phyloP scores from a whole-genome alignment of 2,888 invertebrate genomes.

The Thereva unica region DNA sequence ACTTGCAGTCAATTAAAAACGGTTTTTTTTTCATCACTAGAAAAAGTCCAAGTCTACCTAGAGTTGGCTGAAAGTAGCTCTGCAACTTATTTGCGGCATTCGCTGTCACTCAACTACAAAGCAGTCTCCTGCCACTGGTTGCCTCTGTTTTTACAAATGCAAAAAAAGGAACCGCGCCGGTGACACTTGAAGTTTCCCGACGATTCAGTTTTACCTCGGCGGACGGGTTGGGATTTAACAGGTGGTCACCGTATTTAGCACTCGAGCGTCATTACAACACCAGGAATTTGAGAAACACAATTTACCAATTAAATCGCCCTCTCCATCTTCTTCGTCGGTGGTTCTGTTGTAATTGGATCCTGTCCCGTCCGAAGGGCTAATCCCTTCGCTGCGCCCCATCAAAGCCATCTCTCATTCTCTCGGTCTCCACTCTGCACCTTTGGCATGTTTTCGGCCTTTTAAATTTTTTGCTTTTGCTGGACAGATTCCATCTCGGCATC shows the following conservation, averaged over 20 bases:
- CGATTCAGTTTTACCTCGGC: constrained; percentile 17
- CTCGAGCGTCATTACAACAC: constrained; percentile 21
- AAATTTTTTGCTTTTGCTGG: constrained; percentile 12
- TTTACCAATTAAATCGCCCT: constrained; percentile 26
- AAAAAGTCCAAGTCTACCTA: no score
- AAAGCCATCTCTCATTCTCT: constrained; percentile 5
- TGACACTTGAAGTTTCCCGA: constrained; percentile 13
- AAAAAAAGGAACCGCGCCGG: no score
- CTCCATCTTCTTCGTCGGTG: constrained; percentile 21
- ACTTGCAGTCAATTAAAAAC: no score
- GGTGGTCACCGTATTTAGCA: constrained; percentile 28
- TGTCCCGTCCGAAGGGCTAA: constrained; percentile 4
- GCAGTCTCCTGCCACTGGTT: no score
- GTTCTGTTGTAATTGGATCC: constrained; percentile 28
- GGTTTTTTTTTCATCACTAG: no score
- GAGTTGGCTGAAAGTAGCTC: no score
- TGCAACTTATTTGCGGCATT: no score
- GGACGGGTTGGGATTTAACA: constrained; percentile 13
- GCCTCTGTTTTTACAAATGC: no score
- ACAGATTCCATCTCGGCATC: constrained; percentile 1
- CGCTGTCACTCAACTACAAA: no score
- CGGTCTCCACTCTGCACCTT: not conserved
- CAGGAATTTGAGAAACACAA: constrained; percentile 27
- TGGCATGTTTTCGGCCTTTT: not conserved
- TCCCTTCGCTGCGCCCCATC: constrained; percentile 10